Base-by-base conservation (phyloP, 2,797 vertebrate species). In the Neomorphus geoffroyi region DNA sequence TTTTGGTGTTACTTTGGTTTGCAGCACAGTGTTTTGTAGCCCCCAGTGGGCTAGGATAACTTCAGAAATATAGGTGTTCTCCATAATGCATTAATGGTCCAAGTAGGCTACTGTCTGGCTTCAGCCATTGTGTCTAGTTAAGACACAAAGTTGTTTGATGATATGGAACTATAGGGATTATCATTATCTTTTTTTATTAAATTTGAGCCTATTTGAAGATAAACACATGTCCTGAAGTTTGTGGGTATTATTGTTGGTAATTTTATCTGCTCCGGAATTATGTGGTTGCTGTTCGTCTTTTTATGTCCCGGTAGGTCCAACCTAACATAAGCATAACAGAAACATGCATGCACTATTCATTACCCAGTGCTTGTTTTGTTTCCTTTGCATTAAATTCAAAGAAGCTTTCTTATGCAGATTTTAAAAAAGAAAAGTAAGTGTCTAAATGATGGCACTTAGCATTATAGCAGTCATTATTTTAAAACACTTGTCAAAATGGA, bases 271-370 rank as follows among this genome's bases (percentile, higher is more conserved):
- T 65, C 37, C 75, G 24, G 28, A 70, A 43, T 83, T 23, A 24
- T 3, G 0, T 14, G 17, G 27, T 33, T 79, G 18, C 19, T 9
- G 0, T 43, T 84, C 13, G 13, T 39, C 22, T 23, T 30, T 73
- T 32, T 33, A 2, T 46, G 58, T 72, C 57, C 39, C 19, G 8
- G 12, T 2, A 17, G 18, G 32, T 46, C 35, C 4, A 4, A 3
- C 28, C 23, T 51, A 16, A 51, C 19, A 3, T 0, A 0, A 45
- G 10, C 5, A 0, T 51, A 15, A 39, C n/a, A 74, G 53, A 15
- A 80, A 50, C 7, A 10, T 1, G 2, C 4, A 3, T 28, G 27
- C 32, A 12, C 19, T 74, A 0, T 57, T 37, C 15, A 22, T 43
- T 30, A 90, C 37, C 13, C 43, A 24, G n/a, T 53, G 24, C 30